Evolutionary conservation across 2,888 invertebrate genomes (phyloP), one percentile per base, ranked within the genome.

Genomic region (Automeris io): DNA sequence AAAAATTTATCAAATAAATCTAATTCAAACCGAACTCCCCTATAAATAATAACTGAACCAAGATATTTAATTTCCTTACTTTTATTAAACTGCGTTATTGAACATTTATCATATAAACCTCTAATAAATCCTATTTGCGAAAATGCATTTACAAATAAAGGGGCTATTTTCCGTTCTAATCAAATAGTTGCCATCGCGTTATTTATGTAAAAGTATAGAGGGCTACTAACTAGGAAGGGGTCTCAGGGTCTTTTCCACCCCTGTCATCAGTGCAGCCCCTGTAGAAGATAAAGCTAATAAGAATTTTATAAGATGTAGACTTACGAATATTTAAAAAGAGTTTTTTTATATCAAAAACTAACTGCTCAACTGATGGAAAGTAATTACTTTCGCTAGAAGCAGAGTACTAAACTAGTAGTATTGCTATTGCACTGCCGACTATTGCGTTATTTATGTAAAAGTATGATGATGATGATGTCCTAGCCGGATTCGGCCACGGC

Each of bases 141-240:
- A 70, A 78, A 72, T 70, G 70, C 77, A 75, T 72, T 71, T 67
- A 59, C 51, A 53, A 58, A 61, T 67, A 62, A 60, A 61, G 65
- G 49, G 29, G 37, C 41, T 47, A 49, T 46, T 55, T 61, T 54
- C 57, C 59, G 61, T 58, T 62, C 69, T 82, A 79, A 85, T 83
- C 81, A 82, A 83, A 83, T 79, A 82, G 79, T 75, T 68, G 66
- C 71, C 64, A 74, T 70, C 69, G 70, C 67, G 61, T 70, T 75
- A 73, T 71, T 66, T 71, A 70, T 70, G 65, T 66, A 62, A 61
- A 63, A 42, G 42, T 49, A 40, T 43, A 51, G 29, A 16, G 29
- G 29, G n/a, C n/a, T n/a, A 16, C 29, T 16, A 47, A 47, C 50
- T 54, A 47, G 47, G 47, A 50, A 54, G 52, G 43, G 54, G n/a